These are phyloP conservation scores for Erpetoichthys calabaricus DNA, from an alignment of 2,797 vertebrate species.

Conservation along the genomic window DNA sequence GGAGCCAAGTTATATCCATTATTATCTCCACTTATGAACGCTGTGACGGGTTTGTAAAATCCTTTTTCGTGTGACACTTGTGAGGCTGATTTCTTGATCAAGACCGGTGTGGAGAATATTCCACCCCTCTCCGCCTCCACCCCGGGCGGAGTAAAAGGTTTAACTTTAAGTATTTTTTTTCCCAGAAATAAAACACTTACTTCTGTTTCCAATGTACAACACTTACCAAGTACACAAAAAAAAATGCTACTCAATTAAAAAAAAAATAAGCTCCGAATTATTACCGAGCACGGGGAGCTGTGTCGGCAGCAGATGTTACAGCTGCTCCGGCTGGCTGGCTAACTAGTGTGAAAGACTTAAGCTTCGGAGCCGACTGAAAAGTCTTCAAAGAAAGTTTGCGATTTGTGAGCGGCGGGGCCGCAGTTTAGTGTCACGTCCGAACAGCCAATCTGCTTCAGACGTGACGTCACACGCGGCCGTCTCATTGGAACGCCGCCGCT, in stretches of 20 bases:
- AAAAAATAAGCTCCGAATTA: background rate
- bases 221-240: background rate
- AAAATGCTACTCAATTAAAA: background rate
- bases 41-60: background rate
- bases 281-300: slow-evolving; percentile 12
- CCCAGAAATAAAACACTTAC: too few relatives aligned
- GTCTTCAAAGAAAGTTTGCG: slow-evolving; percentile 46
- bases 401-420: slow-evolving; percentile 34
- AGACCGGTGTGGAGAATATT: too few relatives aligned
- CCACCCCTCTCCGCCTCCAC: too few relatives aligned
- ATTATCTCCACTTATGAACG: background rate
- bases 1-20: slow-evolving; percentile 55
- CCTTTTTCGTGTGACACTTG: too few relatives aligned
- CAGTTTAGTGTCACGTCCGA: slow-evolving; percentile 36
- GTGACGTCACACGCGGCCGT: slow-evolving; percentile 66
- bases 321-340: slow-evolving; percentile 27
- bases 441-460: slow-evolving; percentile 65
- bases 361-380: slow-evolving; percentile 32
- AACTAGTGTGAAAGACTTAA: slow-evolving; percentile 10
- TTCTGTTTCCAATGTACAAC: too few relatives aligned
- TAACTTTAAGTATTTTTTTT: too few relatives aligned
- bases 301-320: slow-evolving; percentile 28
- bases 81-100: too few relatives aligned
- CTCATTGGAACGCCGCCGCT: slow-evolving; percentile 34
- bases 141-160: too few relatives aligned